Evolutionary conservation across 2,113 vertebrate species (phyloP).

Genomic region (Scytalopus superciliaris): DNA sequence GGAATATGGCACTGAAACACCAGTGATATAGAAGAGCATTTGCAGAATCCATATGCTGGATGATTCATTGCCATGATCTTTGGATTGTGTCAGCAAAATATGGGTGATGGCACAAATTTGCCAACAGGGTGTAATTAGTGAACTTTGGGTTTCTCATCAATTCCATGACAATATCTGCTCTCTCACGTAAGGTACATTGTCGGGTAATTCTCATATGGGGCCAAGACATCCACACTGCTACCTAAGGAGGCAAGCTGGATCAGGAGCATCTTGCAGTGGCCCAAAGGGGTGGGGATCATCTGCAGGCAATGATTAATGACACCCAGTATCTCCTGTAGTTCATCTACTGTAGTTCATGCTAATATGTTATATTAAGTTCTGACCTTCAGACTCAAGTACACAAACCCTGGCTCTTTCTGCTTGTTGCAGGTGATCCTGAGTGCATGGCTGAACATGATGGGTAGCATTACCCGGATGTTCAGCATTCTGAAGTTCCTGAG

Average conservation of each 20-base stretch:
- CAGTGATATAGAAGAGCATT: not conserved
- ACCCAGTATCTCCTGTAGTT: not conserved
- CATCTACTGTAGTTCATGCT: not conserved
- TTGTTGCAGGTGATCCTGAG: slow-evolving; percentile 82
- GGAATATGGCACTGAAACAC: not conserved
- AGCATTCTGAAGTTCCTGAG: not conserved
- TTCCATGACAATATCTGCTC: not conserved
- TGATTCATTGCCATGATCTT: not conserved
- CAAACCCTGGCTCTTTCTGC: not conserved
- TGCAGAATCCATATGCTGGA: not conserved
- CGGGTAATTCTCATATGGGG: not conserved
- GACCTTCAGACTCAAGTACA: not conserved
- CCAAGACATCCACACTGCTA: not conserved
- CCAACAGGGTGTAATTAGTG: not conserved
- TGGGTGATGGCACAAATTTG: not conserved
- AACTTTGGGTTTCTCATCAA: not conserved
- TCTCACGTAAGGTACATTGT: not conserved
- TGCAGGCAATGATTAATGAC: not conserved
- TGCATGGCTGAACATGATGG: slow-evolving; percentile 87
- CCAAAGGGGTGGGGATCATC: not conserved
- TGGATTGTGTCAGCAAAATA: not conserved
- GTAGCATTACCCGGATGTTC: slow-evolving; percentile 76
- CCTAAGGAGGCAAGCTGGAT: not conserved
- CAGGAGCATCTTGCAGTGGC: not conserved
- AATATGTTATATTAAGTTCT: not conserved